These are phyloP conservation scores for Corapipo altera DNA, from an alignment of 2,113 vertebrate species.

Conservation along the genomic window DNA sequence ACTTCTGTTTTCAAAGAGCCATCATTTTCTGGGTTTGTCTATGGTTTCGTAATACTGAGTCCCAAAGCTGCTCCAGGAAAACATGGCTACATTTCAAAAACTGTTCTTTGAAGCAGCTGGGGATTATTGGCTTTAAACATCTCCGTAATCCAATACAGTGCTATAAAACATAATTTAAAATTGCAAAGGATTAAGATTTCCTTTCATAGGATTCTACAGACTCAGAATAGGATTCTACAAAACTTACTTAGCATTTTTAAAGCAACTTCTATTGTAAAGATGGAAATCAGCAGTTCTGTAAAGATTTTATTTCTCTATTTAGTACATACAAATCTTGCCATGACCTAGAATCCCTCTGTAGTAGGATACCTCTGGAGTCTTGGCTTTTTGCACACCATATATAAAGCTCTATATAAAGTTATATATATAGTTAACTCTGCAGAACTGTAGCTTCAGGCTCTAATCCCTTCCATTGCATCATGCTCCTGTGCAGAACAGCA, in stretches of 20 bases:
- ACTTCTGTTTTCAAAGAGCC: conserved; percentile 1
- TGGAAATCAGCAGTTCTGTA: not conserved
- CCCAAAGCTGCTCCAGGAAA: conserved; percentile 3
- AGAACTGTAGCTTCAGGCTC: not conserved
- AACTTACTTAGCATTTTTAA: conserved; percentile 22
- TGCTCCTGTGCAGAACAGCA: not conserved
- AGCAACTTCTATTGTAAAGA: not conserved
- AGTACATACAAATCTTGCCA: not conserved
- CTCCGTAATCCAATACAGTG: conserved; percentile 41
- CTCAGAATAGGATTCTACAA: conserved; percentile 11
- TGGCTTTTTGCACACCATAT: not conserved
- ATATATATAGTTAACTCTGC: not conserved
- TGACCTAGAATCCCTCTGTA: not conserved
- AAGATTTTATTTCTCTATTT: not conserved
- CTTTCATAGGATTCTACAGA: not conserved
- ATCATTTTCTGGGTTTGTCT: conserved; percentile 2
- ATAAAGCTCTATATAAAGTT: not conserved
- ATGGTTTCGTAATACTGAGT: not conserved
- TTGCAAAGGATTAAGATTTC: conserved; percentile 25
- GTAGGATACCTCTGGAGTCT: not conserved
- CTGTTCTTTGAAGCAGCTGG: conserved; percentile 26
- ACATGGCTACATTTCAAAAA: conserved; percentile 14
- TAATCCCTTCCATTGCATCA: not conserved
- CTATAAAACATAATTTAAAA: conserved; percentile 48
- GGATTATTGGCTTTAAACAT: conserved; percentile 53